phyloP scores from a whole-genome alignment of 1,140 invertebrate genomes.

The Oreohelix idahoensis region DNA sequence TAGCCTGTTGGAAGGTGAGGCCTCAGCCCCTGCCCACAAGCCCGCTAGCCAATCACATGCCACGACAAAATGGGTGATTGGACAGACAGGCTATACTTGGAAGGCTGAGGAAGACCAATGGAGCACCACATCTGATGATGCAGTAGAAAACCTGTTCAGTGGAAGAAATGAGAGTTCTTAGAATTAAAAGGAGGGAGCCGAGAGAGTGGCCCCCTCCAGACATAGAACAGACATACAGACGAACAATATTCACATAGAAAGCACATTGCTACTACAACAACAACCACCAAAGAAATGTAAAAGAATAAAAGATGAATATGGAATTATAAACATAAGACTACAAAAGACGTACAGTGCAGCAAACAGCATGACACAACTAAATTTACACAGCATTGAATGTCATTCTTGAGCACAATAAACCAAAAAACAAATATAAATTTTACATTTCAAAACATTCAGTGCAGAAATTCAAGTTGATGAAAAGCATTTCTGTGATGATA shows the following conservation, averaged over 20 bases:
- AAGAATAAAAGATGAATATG: too few species aligned
- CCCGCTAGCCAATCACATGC: constrained; percentile 31
- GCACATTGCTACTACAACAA: too few species aligned
- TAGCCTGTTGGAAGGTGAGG: not conserved
- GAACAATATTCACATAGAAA: not conserved
- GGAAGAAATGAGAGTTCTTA: constrained; percentile 9
- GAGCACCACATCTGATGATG: not conserved
- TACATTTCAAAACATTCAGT: too few species aligned
- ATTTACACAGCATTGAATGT: too few species aligned
- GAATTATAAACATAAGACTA: too few species aligned
- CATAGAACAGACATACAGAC: constrained; percentile 4
- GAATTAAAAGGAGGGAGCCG: constrained; percentile 31
- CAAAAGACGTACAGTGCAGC: too few species aligned
- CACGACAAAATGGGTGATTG: constrained; percentile 20
- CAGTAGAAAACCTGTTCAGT: constrained; percentile 20
- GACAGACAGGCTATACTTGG: constrained; percentile 5
- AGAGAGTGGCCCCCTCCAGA: constrained; percentile 29
- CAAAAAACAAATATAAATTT: too few species aligned
- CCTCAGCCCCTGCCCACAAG: constrained; percentile 12
- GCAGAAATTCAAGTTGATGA: too few species aligned
- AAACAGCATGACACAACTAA: too few species aligned
- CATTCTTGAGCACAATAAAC: too few species aligned
- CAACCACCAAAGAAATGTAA: too few species aligned
- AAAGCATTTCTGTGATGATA: too few species aligned
- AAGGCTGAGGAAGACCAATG: not conserved